Evolutionary conservation across 2,888 invertebrate species (phyloP).

Genomic region (Plebejus argus): DNA sequence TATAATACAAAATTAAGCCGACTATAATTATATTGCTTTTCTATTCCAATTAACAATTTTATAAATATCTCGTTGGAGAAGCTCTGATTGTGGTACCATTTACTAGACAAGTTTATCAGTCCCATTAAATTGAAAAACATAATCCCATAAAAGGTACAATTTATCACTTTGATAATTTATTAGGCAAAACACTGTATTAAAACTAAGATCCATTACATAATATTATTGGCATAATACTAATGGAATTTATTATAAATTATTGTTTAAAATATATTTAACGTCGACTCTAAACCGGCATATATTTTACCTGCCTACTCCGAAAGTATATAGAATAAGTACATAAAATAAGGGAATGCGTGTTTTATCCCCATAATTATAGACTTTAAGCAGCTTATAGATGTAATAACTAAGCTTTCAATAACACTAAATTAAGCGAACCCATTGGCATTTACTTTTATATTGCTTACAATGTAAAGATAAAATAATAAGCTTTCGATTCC

Average conservation of each 20-base stretch:
- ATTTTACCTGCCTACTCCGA: not conserved
- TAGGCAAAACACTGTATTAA: not conserved
- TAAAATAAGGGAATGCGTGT: not conserved
- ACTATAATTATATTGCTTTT: not conserved
- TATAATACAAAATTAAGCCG: no score
- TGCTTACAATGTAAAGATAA: slow-evolving; percentile 50
- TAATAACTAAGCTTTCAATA: slow-evolving; percentile 46
- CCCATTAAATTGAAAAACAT: not conserved
- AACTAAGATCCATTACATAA: not conserved
- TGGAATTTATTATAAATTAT: slow-evolving; percentile 1
- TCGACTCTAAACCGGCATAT: not conserved
- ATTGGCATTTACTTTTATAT: slow-evolving; percentile 49
- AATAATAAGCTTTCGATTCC: slow-evolving; percentile 23
- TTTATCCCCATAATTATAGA: not conserved
- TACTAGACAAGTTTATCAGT: not conserved
- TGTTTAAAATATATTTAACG: not conserved
- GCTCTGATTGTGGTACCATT: not conserved
- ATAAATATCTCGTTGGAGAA: not conserved
- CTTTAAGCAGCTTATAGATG: not conserved
- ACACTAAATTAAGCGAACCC: slow-evolving; percentile 67
- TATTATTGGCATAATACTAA: not conserved
- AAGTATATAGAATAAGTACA: not conserved
- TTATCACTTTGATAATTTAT: not conserved
- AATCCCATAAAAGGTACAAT: not conserved
- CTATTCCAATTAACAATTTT: not conserved